Base-by-base conservation (phyloP, 2,888 invertebrate species). In the Andricus quercusramuli region DNA sequence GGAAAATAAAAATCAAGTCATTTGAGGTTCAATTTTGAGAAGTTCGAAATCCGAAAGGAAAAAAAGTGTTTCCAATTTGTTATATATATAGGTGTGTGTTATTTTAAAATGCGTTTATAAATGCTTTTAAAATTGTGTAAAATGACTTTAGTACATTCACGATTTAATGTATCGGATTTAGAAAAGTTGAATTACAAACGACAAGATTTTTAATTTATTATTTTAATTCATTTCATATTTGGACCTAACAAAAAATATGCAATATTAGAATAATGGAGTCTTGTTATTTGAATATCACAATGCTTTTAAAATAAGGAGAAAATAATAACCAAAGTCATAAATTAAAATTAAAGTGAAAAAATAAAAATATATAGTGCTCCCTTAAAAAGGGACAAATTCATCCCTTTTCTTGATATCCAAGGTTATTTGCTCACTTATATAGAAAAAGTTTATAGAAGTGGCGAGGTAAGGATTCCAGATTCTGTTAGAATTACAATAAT, bases 1-100 rank as follows among this genome's bases (percentile, higher is more conserved):
- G 22, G 13, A 67, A 67, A 67, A 67, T 22, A 15, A 67, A 67
- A 67, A 67, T 37, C 22, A 22, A 67, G 64, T 64, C 64, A 17
- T 64, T 17, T 15, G 1, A 29, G 64, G 29, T 29, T 64, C 29
- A 64, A 64, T 6, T 64, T 64, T 29, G 64, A 64, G 64, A 29
- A 64, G 29, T 64, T 64, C 6, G 17, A 64, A 64, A 64, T 29
- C 64, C 64, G 64, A 29, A 29, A 15, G 25, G 25, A 62, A 13
- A 62, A 62, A 62, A 59, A 22, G 22, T 20, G 20, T 66, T 41
- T 67, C 37, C n/a, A 67, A 6, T 62, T 13, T 62, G 1, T 29
- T 62, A 29, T 25, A 62, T 56, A 32, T 32, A 32, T 32, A 32
- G 3, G 29, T 32, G 29, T 32, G 29, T 32, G 6, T 11, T 56